Conservation (phyloP, 2,797 vertebrate species). For the Periophthalmus magnuspinnatus region DNA sequence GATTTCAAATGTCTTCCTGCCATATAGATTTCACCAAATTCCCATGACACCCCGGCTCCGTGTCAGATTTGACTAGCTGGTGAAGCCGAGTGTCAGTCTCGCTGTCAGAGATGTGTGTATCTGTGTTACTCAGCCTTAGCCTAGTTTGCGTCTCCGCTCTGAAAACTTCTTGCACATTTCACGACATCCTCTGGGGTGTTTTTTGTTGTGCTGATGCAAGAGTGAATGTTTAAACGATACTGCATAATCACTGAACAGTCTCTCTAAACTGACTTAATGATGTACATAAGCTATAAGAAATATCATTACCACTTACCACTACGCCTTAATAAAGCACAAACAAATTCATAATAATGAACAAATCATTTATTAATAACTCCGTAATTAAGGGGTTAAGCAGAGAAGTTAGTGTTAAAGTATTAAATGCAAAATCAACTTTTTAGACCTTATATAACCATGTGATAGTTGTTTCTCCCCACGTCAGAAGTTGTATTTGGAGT, state of each 20-base stretch:
- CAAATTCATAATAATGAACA: too few species aligned
- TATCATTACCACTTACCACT: too few species aligned
- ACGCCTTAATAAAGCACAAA: too few species aligned
- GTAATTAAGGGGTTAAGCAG: too few species aligned
- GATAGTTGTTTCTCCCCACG: too few species aligned
- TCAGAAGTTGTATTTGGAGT: too few species aligned
- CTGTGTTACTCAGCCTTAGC: conserved; percentile 38
- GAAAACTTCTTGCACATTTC: conserved; percentile 37
- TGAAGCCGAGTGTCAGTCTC: conserved; percentile 36
- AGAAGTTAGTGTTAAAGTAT: too few species aligned
- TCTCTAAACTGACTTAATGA: not conserved
- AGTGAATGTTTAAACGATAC: conserved; percentile 6
- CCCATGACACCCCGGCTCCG: not conserved
- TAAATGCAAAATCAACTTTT: too few species aligned
- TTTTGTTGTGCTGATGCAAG: conserved; percentile 36
- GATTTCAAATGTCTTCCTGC: conserved; percentile 9
- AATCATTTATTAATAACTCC: too few species aligned
- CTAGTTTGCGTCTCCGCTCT: conserved; percentile 37
- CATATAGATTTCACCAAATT: conserved; percentile 19
- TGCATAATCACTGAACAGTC: conserved; percentile 8
- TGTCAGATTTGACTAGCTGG: conserved; percentile 19
- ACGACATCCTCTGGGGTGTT: conserved; percentile 44
- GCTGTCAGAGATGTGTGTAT: conserved; percentile 9
- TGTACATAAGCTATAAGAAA: too few species aligned
- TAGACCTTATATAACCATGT: too few species aligned